phyloP scores from a whole-genome alignment of 2,113 vertebrate genomes.

The Limnothrissa miodon region DNA sequence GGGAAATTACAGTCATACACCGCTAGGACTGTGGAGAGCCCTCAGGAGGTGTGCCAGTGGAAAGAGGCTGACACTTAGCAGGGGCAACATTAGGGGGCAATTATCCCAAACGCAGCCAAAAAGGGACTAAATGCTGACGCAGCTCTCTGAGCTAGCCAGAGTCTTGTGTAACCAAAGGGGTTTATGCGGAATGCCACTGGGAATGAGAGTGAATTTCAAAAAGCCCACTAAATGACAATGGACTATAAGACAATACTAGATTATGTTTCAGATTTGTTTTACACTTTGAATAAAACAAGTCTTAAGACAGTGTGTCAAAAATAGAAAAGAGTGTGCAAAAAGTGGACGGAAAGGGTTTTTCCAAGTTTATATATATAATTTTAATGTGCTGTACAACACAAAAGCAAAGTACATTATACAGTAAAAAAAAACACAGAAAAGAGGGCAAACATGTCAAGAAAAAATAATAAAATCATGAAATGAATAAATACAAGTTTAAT shows the following conservation, averaged over 20 bases:
- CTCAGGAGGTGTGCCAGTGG: background rate
- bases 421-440: too few species aligned
- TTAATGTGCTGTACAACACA: too few species aligned
- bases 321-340: background rate
- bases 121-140: slow-evolving; percentile 9
- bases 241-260: slow-evolving; percentile 2
- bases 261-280: background rate
- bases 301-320: background rate
- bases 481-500: too few species aligned
- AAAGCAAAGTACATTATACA: too few species aligned
- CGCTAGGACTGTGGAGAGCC: background rate
- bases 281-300: background rate
- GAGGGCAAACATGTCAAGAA: too few species aligned
- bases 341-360: background rate
- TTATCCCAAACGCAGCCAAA: slow-evolving; percentile 2
- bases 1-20: background rate
- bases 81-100: slow-evolving; percentile 9
- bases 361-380: too few species aligned
- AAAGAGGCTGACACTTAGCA: background rate
- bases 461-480: too few species aligned
- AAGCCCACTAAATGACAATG: background rate
- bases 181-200: slow-evolving; percentile 12
- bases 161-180: slow-evolving; percentile 5
- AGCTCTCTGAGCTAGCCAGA: background rate
- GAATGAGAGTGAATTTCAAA: slow-evolving; percentile 2